Evolutionary conservation across 1,140 invertebrate species (phyloP), one percentile per base, ranked within the genome.

Genomic region (Bradynema listronoti): DNA sequence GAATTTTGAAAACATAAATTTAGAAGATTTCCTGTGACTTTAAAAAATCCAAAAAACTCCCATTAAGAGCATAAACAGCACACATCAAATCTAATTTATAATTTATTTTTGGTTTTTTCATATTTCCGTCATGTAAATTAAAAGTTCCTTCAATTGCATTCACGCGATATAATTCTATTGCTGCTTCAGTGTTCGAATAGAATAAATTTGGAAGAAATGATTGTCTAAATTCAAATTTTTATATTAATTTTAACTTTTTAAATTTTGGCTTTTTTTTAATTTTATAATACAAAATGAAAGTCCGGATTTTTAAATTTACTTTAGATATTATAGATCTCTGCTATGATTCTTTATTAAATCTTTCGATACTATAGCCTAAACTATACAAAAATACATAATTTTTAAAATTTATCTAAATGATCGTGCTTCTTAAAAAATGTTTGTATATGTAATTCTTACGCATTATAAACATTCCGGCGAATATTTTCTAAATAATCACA

Each of bases 11-110:
- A n/a, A 14, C n/a, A n/a, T n/a, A n/a, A n/a, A n/a, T n/a, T n/a
- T n/a, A n/a, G n/a, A n/a, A n/a, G n/a, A n/a, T n/a, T n/a, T n/a
- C n/a, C n/a, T n/a, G n/a, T n/a, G n/a, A n/a, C n/a, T n/a, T n/a
- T n/a, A n/a, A n/a, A n/a, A n/a, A n/a, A n/a, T n/a, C 71, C 5
- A 73, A 24, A 46, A 72, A 73, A 2, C 62, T 60, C 32, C 69
- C 69, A 33, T 74, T 71, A 4, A 64, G 24, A 34, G 19, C 19
- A 36, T 56, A 72, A 11, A 49, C 39, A 14, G 62, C 53, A 9
- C 58, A 42, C 14, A 74, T 22, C 9, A 72, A 39, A 27, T 67
- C 61, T 43, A 72, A 54, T 4, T 33, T n/a, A n/a, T n/a, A n/a
- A n/a, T n/a, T n/a, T n/a, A n/a, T n/a, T n/a, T n/a, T n/a, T n/a